Evolutionary conservation across 37 sponge, comb jelly and placozoan genomes (phyloP), one percentile per base, ranked within the genome.

Genomic region (Geodia barretti): DNA sequence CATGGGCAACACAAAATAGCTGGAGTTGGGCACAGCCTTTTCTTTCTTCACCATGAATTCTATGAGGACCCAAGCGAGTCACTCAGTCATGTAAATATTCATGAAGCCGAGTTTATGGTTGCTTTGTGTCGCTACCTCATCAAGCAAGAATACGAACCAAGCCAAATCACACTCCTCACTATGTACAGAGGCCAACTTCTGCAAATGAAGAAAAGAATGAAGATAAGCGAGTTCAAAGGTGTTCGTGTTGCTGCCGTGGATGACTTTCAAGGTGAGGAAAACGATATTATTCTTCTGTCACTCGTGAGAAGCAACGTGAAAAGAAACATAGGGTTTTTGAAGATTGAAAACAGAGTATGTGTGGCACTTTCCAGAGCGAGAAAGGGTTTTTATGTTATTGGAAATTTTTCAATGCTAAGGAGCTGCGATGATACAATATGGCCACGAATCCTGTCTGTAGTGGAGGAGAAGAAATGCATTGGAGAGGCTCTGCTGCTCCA

Each of bases 191-290:
- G 98, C 38, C 98, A 95, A 76, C 60, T 92, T 0, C 68, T 92
- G 14, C 84, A 95, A 40, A 5, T 95, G 41, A 85, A 76, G 47
- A 79, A 72, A 34, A 83, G 30, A 41, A 86, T 93, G 82, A 73
- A 59, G 25, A 67, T 41, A 35, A 61, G 19, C 28, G 75, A 77
- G 28, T 84, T 90, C 60, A 70, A 79, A 47, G 96, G 88, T 34
- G 88, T 97, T 20, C 65, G 92, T 19, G 90, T 90, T 4, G 78
- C 91, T 77, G 90, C 92, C 64, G 93, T 97, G 41, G 98, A 97
- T 80, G 92, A 93, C 31, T 97, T 88, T 65, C 97, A 97, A 70
- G 98, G 98, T 20, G 98, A 97, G 62, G 98, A 97, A 68, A 97
- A 97, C 63, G 81, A 87, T 19, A 88, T 95, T 26, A 79, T 97